Percentiles rank a stretch among this genome's conserved stretches.
phyloP scores from a whole-genome alignment of 2,888 invertebrate genomes.

The Dicroscelio sp. region DNA sequence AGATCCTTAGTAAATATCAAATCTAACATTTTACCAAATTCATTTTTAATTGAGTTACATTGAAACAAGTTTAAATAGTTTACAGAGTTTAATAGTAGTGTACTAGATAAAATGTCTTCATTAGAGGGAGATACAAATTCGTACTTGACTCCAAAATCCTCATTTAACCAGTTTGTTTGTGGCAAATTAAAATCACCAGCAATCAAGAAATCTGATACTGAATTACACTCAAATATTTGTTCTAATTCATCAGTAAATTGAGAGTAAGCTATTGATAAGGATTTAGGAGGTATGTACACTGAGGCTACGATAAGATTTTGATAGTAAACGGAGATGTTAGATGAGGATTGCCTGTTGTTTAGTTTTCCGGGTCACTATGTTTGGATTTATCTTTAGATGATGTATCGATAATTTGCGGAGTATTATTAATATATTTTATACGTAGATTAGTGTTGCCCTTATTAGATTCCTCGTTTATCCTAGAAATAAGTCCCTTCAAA shows the following conservation, averaged over 20 bases:
- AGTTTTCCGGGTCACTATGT: background rate
- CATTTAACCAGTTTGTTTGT: background rate
- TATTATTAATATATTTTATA: background rate
- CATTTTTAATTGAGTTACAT: background rate
- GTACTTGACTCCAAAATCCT: background rate
- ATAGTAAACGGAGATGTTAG: background rate
- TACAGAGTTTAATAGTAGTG: background rate
- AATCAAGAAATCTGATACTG: background rate
- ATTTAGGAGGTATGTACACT: background rate
- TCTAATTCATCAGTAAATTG: background rate
- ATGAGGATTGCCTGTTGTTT: background rate
- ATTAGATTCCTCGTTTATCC: background rate
- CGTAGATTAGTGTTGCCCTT: background rate
- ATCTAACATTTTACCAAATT: background rate
- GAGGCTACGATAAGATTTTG: background rate
- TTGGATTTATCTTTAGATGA: background rate
- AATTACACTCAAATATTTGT: background rate
- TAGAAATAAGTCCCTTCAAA: background rate
- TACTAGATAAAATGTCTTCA: background rate
- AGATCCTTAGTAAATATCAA: background rate
- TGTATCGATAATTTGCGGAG: background rate
- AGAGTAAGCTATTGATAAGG: background rate
- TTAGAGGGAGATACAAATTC: background rate
- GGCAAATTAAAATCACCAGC: background rate
- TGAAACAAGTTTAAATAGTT: too few species aligned